Evolutionary conservation across 1,140 invertebrate species (phyloP), one percentile per base, ranked within the genome.

Genomic region (Mactra quadrangularis): DNA sequence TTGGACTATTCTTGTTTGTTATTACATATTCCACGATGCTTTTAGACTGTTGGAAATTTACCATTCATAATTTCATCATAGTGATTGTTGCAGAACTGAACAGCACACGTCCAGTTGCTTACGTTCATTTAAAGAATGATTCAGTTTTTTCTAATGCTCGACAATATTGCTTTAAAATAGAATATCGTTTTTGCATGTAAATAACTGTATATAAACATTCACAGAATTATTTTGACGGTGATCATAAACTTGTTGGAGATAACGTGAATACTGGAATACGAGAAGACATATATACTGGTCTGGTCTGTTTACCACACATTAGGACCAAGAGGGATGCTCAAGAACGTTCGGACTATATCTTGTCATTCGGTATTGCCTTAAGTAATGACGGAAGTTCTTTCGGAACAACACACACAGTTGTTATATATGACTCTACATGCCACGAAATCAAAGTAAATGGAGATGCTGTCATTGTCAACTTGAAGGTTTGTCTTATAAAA

Each of bases 241-340:
- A 27, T 27, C 4, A n/a, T 2, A 3, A 62, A 31, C 31, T 38
- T 13, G n/a, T 19, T 25, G 35, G 33, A 4, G n/a, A 38, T 9
- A 17, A 15, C 13, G 22, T 13, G 6, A 13, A 35, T 45, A n/a
- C 19, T 1, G 60, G 60, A 22, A 11, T 38, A 1, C 38, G 41
- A n/a, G 60, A 64, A 45, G 60, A 64, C 29, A 64, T 64, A 6
- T 64, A n/a, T 25, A 64, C 60, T 3, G 60, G 60, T 45, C 35
- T 19, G 7, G 35, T 33, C 11, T 64, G 60, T 33, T 0, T 64
- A 64, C 19, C 60, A 22, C 4, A 41, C 1, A 35, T 25, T 22
- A 15, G 29, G 38, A 22, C n/a, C 7, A 15, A 41, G 2, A 38
- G 35, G 1, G 4, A 17, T 11, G 19, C 7, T 22, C 33, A 64